Base-by-base conservation (phyloP, 2,113 vertebrate genomes). In the Thymallus thymallus region DNA sequence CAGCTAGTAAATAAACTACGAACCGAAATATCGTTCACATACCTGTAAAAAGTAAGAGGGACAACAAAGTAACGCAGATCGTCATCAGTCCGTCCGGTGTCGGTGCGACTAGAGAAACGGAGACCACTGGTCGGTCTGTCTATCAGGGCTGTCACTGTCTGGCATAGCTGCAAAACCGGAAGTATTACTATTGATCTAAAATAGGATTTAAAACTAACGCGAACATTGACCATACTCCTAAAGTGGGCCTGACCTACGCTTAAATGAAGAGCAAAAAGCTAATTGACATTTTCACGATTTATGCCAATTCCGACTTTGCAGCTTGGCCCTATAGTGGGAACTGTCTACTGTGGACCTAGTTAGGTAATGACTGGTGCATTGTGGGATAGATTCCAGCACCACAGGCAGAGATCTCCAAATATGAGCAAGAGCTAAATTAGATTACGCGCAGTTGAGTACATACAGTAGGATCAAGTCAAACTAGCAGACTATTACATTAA, bases 361-460 rank as follows among this genome's bases (percentile, higher is more conserved):
- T 30, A 10, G 75, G 29, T 14, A 26, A 56, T 23, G 56, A 78
- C 85, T 75, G 76, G 90, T 90, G 94, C 93, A 94, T 94, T 92
- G 87, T 91, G 94, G 94, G 94, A 16, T 51, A 94, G 94, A 94
- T 94, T 94, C 93, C 93, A 92, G 87, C 83, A 84, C 86, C 82
- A 78, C 90, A 58, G 46, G 85, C 86, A 51, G 3, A 51, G 79
- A 88, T 88, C 77, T 91, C 94, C 94, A 93, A 95, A 92, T 95
- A 95, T 93, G 94, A 94, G 81, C 94, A 95, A 74, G 73, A 83
- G 69, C 80, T 76, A 51, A 23, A 68, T 70, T 67, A 67, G 76
- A 68, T 71, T 71, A 22, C 22, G n/a, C 7, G n/a, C 2, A 51
- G 0, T 18, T 51, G 13, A 51, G 48, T 18, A 7, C 35, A 41